These are phyloP conservation scores for Tenrec ecaudatus DNA, from an alignment of 2,113 vertebrate genomes.

Conservation along the genomic window DNA sequence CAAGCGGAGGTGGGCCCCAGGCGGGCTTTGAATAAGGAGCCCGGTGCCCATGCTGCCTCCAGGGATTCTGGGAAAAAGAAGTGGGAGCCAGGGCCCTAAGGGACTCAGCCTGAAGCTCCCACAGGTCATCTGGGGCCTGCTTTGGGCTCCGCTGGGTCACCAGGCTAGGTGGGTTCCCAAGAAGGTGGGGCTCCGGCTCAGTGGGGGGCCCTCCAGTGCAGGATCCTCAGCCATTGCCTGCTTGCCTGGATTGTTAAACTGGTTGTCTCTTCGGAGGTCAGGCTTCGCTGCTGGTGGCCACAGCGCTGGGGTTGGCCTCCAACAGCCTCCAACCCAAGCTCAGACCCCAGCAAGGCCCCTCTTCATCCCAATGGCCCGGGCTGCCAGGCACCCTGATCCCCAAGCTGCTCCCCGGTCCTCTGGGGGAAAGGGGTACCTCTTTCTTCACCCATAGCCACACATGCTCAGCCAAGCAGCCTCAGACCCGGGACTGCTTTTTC, in stretches of 20 bases:
- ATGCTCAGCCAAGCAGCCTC: not conserved
- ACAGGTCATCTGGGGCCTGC: not conserved
- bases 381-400: not conserved
- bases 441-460: not conserved
- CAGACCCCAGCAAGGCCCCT: not conserved
- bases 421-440: not conserved
- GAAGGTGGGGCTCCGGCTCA: not conserved
- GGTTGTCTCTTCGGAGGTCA: not conserved
- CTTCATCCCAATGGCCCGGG: not conserved
- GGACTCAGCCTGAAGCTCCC: not conserved
- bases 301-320: not conserved
- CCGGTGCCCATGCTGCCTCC: not conserved
- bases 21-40: not conserved
- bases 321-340: not conserved
- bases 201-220: conserved; percentile 34
- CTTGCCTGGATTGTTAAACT: not conserved
- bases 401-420: not conserved
- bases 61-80: not conserved
- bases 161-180: not conserved
- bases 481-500: not conserved
- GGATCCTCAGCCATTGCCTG: conserved; percentile 14
- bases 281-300: not conserved
- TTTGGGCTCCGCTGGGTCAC: conserved; percentile 15
- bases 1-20: not conserved
- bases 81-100: not conserved